Conservation (phyloP, 2,113 vertebrate species). For the Hyaena hyaena region DNA sequence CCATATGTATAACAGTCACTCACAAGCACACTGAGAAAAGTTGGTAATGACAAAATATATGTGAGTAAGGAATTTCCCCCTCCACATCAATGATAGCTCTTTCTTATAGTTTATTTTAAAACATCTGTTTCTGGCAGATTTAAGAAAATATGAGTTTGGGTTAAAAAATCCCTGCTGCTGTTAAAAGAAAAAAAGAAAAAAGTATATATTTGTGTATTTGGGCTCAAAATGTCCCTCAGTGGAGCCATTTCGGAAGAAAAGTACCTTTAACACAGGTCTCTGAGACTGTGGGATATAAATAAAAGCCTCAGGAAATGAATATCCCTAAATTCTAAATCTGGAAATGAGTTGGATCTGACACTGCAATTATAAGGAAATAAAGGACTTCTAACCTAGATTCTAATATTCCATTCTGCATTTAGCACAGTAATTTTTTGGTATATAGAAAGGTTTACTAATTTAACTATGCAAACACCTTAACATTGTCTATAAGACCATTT, state of each 20-base stretch:
- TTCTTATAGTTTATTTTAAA: slow-evolving; percentile 68
- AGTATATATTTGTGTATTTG: background rate
- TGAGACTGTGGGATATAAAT: background rate
- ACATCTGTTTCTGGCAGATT: slow-evolving; percentile 51
- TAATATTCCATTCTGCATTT: background rate
- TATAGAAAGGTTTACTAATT: background rate
- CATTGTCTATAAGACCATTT: background rate
- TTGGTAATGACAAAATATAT: slow-evolving; percentile 31
- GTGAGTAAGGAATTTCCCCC: slow-evolving; percentile 18
- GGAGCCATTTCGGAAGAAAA: slow-evolving; percentile 42
- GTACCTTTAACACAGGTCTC: background rate
- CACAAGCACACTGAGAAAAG: slow-evolving; percentile 51
- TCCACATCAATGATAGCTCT: background rate
- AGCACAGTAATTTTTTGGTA: background rate
- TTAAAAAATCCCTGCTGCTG: background rate
- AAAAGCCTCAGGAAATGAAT: slow-evolving; percentile 27
- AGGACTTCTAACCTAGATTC: background rate
- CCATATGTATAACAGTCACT: slow-evolving; percentile 47
- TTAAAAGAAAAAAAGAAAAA: slow-evolving; percentile 30
- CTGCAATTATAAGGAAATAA: background rate
- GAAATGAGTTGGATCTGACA: slow-evolving; percentile 9
- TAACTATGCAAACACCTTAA: background rate
- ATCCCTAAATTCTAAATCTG: slow-evolving; percentile 24
- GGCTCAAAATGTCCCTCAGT: slow-evolving; percentile 25
- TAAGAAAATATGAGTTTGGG: background rate